A percentile compares a stretch with the other conserved stretches of the same genome.
Evolutionary conservation across 1,140 invertebrate species (phyloP).

Genomic region (Drosophila bocki): DNA sequence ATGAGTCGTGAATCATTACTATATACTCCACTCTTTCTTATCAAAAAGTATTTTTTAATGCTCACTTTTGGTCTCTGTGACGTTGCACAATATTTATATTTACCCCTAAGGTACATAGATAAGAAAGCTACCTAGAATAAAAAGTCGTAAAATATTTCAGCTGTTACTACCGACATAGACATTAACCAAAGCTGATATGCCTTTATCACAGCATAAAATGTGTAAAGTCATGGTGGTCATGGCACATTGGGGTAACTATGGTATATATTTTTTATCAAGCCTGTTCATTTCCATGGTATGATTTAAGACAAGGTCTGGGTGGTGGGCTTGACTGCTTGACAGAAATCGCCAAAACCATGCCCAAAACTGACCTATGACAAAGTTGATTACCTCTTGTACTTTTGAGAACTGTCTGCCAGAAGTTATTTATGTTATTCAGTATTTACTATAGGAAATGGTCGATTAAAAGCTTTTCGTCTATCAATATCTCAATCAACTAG

Average conservation of each 20-base stretch:
- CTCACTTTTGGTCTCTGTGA: conserved; percentile 12
- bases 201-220: conserved; percentile 3
- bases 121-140: conserved; percentile 8
- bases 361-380: conserved; percentile 24
- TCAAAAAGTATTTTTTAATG: not conserved
- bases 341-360: not conserved
- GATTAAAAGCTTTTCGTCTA: conserved; percentile 21
- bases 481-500: not conserved
- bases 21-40: not conserved
- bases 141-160: conserved; percentile 24
- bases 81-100: conserved; percentile 33
- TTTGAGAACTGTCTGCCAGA: not conserved
- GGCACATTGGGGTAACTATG: not conserved
- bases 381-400: too few species aligned
- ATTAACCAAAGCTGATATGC: conserved; percentile 1
- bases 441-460: not conserved
- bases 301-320: not conserved
- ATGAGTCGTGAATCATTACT: not conserved
- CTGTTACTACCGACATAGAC: conserved; percentile 15
- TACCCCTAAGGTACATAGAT: conserved; percentile 18
- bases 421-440: not conserved
- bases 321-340: too few species aligned
- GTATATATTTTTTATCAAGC: conserved; percentile 6
- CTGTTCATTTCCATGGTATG: not conserved
- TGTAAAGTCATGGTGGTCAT: conserved; percentile 7